Conservation (phyloP, 2,113 vertebrate genomes). For the Hippolais icterina region DNA sequence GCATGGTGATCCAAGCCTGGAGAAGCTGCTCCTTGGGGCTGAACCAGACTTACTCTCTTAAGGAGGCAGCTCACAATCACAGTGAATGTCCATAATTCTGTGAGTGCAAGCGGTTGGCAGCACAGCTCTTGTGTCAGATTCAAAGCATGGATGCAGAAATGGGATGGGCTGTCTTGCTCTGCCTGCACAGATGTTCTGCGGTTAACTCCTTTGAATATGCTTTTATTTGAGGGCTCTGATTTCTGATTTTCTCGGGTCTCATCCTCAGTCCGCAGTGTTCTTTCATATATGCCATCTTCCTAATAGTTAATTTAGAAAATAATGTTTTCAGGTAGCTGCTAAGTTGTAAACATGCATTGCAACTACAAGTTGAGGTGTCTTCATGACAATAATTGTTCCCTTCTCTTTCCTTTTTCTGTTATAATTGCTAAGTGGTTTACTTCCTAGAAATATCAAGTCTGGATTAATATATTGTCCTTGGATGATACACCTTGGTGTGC, state of each 20-base stretch:
- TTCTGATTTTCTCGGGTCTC: neutral
- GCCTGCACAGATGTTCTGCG: neutral
- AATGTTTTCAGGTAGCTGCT: neutral
- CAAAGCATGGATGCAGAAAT: neutral
- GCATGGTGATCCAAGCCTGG: fast-evolving
- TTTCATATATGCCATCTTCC: neutral
- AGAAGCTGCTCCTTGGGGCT: neutral
- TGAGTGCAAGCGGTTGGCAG: neutral
- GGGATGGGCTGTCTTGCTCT: neutral
- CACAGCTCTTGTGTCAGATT: neutral
- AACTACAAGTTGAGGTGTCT: neutral
- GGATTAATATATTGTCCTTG: slow-evolving; percentile 20
- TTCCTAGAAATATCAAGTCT: neutral
- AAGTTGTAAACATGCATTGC: neutral
- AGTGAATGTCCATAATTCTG: neutral
- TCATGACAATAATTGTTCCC: neutral
- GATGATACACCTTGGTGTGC: neutral
- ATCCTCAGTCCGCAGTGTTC: neutral
- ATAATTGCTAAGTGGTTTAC: neutral
- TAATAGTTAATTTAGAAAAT: neutral
- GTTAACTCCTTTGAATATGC: neutral
- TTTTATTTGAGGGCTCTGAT: neutral
- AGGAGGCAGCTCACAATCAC: neutral
- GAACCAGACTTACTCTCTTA: neutral
- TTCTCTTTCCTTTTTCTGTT: neutral